phyloP scores from a whole-genome alignment of 2,797 vertebrate genomes.

The Tenualosa thibaudeaui region DNA sequence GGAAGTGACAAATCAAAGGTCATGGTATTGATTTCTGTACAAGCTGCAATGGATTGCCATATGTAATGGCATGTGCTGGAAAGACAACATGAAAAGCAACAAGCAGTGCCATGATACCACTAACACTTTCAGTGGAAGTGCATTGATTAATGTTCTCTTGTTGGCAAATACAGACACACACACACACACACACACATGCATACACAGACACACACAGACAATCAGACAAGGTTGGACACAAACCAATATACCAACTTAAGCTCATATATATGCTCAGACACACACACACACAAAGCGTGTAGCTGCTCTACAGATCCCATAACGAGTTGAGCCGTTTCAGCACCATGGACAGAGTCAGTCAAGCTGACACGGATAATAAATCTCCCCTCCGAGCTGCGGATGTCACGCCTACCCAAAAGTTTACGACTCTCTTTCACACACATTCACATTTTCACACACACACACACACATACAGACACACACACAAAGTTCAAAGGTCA shows the following conservation, averaged over 20 bases:
- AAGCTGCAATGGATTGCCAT: background rate
- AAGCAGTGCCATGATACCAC: background rate
- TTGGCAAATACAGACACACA: background rate
- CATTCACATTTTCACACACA: background rate
- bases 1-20: constrained; percentile 33
- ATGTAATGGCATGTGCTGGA: constrained; percentile 16
- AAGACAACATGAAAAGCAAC: constrained; percentile 6
- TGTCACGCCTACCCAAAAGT: background rate
- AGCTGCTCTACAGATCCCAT: background rate
- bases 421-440: background rate
- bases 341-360: constrained; percentile 39
- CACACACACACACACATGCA: constrained; percentile 18
- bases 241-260: background rate
- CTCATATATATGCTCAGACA: background rate
- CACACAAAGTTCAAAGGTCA: background rate
- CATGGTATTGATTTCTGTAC: background rate
- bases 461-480: background rate
- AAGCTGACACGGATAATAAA: background rate
- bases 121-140: background rate
- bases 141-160: constrained; percentile 2
- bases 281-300: background rate
- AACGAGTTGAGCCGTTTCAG: constrained; percentile 11
- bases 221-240: background rate
- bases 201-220: background rate
- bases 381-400: background rate